Conservation (phyloP, 1,140 invertebrate genomes). For the Bombus haemorrhoidalis region DNA sequence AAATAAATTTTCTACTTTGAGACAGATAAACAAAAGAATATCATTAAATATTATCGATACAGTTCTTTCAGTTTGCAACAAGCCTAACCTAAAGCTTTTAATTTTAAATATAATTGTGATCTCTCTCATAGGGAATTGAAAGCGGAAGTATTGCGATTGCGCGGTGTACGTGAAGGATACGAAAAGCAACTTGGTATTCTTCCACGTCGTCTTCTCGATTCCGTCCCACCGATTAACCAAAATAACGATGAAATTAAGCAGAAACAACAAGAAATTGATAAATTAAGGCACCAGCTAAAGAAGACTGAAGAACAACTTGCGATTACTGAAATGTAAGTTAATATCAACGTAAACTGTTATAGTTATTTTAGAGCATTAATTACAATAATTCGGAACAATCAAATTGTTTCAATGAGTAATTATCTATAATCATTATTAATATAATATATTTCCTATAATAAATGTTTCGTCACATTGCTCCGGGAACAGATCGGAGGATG, state of each 20-base stretch:
- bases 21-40: neutral
- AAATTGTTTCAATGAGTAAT: neutral
- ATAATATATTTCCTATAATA: neutral
- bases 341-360: neutral
- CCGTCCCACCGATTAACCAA: conserved; percentile 73
- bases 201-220: conserved; percentile 71
- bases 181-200: conserved; percentile 78
- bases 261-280: conserved; percentile 86
- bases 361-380: neutral
- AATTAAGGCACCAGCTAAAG: conserved; percentile 83
- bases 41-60: neutral
- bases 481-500: neutral
- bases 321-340: conserved; percentile 74
- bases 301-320: conserved; percentile 84
- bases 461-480: neutral
- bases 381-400: too few relatives aligned
- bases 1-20: neutral
- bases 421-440: neutral
- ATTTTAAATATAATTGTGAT: neutral
- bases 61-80: neutral
- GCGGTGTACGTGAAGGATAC: conserved; percentile 84
- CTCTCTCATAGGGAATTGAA: conserved; percentile 82
- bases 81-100: neutral
- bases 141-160: conserved; percentile 87
- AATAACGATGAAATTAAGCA: conserved; percentile 79